phyloP scores from a whole-genome alignment of 2,888 invertebrate species.

The Elmis aenea region DNA sequence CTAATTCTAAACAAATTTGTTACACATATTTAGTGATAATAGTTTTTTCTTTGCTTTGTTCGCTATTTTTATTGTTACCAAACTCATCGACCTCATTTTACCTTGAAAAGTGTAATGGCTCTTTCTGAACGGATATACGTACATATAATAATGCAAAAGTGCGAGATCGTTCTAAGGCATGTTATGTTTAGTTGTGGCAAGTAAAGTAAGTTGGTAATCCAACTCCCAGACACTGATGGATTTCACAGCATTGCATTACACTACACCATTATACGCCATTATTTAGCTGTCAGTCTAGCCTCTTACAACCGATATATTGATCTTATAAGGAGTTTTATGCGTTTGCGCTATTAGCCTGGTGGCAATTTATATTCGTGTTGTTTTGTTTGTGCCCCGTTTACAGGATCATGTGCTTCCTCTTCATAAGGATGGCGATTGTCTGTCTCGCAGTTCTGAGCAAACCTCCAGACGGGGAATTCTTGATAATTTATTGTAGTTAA shows the following conservation, averaged over 20 bases:
- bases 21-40: no score
- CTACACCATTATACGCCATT: conserved; percentile 19
- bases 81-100: no score
- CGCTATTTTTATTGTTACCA: no score
- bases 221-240: conserved; percentile 10
- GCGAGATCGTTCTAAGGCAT: no score
- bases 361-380: conserved; percentile 27
- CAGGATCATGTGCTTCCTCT: conserved; percentile 12
- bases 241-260: conserved; percentile 13
- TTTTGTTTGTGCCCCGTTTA: conserved; percentile 15
- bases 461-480: conserved; percentile 8
- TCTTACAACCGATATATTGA: conserved; percentile 29
- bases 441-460: conserved; percentile 7
- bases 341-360: conserved; percentile 30
- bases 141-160: no score
- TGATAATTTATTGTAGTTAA: conserved; percentile 10
- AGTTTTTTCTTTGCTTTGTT: no score
- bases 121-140: no score
- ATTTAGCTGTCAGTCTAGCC: conserved; percentile 24
- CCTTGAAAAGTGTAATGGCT: no score
- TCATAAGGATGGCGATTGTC: conserved; percentile 10
- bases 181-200: conserved; percentile 6
- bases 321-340: conserved; percentile 32
- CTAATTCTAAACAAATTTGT: no score
- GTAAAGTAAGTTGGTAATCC: conserved; percentile 5